Base-by-base conservation (phyloP, 64 coral and sea anemone genomes). In the Dendronephthya gigantea region DNA sequence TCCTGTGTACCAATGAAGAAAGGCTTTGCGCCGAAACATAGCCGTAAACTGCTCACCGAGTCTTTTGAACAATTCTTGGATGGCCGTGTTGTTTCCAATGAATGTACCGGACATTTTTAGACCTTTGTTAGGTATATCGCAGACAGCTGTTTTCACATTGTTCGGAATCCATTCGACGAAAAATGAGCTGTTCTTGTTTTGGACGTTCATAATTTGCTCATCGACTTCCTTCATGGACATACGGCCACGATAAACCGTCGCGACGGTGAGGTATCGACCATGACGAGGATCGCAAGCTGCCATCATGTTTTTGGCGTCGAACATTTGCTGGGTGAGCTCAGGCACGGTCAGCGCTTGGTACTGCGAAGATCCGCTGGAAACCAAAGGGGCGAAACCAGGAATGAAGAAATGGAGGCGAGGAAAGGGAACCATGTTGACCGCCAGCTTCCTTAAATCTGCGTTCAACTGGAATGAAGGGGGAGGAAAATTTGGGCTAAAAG, bases 381-480 rank as follows among this genome's bases (percentile, higher is more conserved):
- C 36, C 3, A 79, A 29, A 37, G 72, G 72, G 37, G 72, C 91
- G 69, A 92, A 92, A 43, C 91, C 91, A 82, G 91, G 91, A 82
- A 92, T 92, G 51, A 92, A 92, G 87, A 92, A 92, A 74, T 92
- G 91, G 32, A 92, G 91, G 85, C 91, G 91, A 25, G 91, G 91
- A 52, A 92, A 92, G 35, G 91, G 91, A 82, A 92, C 91, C 91
- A 92, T 92, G 72, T 92, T 92, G 0, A 92, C 91, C 23, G 91
- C 91, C 32, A 92, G 45, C 40, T 92, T 92, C 40, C 91, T 85
- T 17, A 92, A 70, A 68, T 92, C 91, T 86, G 91, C 91, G 28
- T 92, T 92, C 45, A 92, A 19, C 91, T 92, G 36, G 79, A 58
- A 30, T 66, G 19, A 66, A 30, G 58, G 14, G 2, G 58, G 14